Base-by-base conservation (phyloP, 1,140 invertebrate species). In the Zaprionus lachaisei region DNA sequence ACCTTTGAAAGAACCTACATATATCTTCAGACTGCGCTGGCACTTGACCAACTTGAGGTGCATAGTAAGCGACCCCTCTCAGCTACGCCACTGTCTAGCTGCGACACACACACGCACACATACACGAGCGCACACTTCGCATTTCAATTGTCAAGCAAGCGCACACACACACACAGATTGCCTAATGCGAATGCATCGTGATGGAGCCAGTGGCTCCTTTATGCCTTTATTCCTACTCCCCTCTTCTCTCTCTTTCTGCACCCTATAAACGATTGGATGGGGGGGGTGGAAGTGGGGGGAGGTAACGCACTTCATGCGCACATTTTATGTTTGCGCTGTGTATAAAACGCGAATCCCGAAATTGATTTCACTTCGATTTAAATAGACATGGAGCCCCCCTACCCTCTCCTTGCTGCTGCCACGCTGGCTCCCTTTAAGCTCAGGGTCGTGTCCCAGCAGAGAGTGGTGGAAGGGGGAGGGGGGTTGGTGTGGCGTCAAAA, bases 341-440 rank as follows among this genome's bases (percentile, higher is more conserved):
- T 80, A 86, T 86, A 87, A 86, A 86, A 87, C 80, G 80, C 77
- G 80, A 87, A 69, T 87, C 56, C 82, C 77, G 51, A 87, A 86
- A 86, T 86, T 86, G 83, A 87, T 86, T 86, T 86, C 73, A 71
- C 83, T 83, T 80, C 83, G 83, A 86, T 87, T 86, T 86, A 86
- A 86, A 86, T 86, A 86, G 83, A 87, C 83, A 80, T 74, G 72
- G 17, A 54, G 54, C 75, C 68, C 72, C 72, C 49, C 72, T 6
- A 7, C 6, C 41, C 5, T 17, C 41, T 14, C 4, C 4, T 4
- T n/a, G 20, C 41, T 5, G 17, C n/a, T 11, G 31, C 17, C 17
- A 38, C 20, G 26, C 41, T 24, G n/a, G 44, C 26, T 17, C 12
- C 61, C 51, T 38, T 12, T 28, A 62, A 37, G 38, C 47, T 71